Conservation (phyloP, 2,888 invertebrate genomes). For the Oegoconia quadripuncta region DNA sequence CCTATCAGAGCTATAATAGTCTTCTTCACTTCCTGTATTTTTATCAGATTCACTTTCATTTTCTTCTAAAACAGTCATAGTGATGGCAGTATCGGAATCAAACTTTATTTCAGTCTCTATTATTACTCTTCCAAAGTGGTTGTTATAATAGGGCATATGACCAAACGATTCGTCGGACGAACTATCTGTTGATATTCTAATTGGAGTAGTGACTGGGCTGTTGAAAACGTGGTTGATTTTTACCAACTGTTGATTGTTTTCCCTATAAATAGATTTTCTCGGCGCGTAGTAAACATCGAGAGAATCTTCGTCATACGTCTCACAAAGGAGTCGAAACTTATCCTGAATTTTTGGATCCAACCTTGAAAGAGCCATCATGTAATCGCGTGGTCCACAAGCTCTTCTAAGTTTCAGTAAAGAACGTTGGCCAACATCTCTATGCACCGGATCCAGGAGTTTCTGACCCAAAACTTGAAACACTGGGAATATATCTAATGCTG, state of each 20-base stretch:
- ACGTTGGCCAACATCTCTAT: conserved; percentile 85
- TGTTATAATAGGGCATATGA: conserved; percentile 52
- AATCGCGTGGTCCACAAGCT: conserved; percentile 82
- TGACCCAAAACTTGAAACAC: conserved; percentile 76
- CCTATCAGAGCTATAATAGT: conserved; percentile 65
- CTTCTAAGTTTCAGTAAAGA: conserved; percentile 85
- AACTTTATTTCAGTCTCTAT: conserved; percentile 91
- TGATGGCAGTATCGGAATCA: conserved; percentile 88
- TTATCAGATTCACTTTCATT: conserved; percentile 71
- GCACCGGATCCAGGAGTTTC: conserved; percentile 70
- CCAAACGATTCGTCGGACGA: conserved; percentile 82
- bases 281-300: conserved; percentile 69
- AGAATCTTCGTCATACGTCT: conserved; percentile 68
- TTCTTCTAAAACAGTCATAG: conserved; percentile 90
- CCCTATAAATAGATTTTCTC: conserved; percentile 44
- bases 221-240: conserved; percentile 60
- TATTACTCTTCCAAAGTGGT: conserved; percentile 82
- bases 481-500: conserved; percentile 67
- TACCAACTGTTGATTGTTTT: conserved; percentile 49
- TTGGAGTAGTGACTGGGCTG: conserved; percentile 42
- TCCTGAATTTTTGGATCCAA: conserved; percentile 71
- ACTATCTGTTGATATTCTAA: conserved; percentile 59
- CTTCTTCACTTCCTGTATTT: conserved; percentile 65
- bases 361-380: conserved; percentile 76
- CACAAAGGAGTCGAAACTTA: conserved; percentile 65